Evolutionary conservation across 2,113 vertebrate species (phyloP).

Genomic region (Sialia sialis): DNA sequence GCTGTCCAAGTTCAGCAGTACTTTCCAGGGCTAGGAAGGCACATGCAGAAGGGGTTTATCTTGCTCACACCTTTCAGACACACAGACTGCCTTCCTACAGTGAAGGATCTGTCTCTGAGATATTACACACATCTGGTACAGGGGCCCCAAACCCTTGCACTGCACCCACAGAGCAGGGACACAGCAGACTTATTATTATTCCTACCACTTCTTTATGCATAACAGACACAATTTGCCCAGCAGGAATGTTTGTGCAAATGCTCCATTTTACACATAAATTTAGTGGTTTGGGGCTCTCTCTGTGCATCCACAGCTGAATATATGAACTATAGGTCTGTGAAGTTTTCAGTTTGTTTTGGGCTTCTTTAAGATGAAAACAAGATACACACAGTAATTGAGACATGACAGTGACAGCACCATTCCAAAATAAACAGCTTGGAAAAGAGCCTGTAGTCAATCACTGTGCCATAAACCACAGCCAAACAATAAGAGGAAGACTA

Average conservation of each 20-base stretch:
- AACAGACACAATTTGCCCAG: neutral
- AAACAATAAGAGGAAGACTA: neutral
- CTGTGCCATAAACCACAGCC: neutral
- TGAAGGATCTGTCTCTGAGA: neutral
- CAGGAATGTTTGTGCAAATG: neutral
- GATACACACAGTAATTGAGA: neutral
- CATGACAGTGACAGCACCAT: neutral
- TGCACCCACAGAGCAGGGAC: neutral
- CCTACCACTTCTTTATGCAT: neutral
- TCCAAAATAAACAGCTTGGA: conserved; percentile 19
- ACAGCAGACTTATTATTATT: neutral
- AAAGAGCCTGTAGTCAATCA: neutral
- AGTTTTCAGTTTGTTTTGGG: neutral
- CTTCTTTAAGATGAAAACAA: neutral
- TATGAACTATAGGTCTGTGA: neutral
- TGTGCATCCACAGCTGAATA: neutral
- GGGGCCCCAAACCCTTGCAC: neutral
- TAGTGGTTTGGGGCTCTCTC: neutral
- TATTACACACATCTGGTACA: neutral
- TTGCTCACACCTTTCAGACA: neutral
- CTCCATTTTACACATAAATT: neutral
- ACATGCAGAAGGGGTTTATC: neutral
- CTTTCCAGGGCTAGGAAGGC: neutral
- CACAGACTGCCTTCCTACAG: neutral
- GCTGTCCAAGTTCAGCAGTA: neutral